Percentiles rank a stretch among this genome's conserved stretches.
Evolutionary conservation across 2,113 vertebrate species (phyloP).

Genomic region (Scomber colias): DNA sequence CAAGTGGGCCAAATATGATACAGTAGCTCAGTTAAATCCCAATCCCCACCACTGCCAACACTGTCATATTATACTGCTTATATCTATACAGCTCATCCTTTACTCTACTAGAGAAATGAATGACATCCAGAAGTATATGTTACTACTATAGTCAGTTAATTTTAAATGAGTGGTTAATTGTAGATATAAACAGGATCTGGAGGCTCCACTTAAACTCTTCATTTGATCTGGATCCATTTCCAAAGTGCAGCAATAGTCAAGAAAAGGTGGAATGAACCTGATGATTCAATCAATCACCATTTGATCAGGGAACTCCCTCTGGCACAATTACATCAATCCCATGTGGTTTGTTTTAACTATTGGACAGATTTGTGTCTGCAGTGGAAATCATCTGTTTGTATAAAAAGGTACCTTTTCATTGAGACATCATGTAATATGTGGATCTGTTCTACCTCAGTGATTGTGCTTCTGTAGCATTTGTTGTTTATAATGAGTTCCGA

Average conservation of each 20-base stretch:
- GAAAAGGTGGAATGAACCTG: slow-evolving; percentile 23
- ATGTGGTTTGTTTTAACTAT: slow-evolving; percentile 15
- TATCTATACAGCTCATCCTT: neutral
- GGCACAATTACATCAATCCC: neutral
- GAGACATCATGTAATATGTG: no score
- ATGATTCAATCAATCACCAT: slow-evolving; percentile 13
- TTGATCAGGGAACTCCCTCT: slow-evolving; percentile 33
- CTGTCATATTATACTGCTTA: slow-evolving; percentile 25
- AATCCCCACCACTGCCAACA: neutral
- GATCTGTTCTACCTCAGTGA: neutral
- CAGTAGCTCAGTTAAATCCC: slow-evolving; percentile 36
- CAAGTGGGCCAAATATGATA: slow-evolving; percentile 43
- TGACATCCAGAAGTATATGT: neutral
- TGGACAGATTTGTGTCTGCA: neutral
- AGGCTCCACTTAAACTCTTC: neutral
- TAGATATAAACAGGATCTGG: neutral
- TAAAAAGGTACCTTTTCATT: neutral
- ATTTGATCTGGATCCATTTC: neutral
- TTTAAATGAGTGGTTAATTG: neutral
- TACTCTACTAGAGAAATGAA: neutral
- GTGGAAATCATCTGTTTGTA: neutral
- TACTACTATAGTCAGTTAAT: neutral
- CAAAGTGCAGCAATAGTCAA: neutral
- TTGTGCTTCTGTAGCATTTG: neutral
- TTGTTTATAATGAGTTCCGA: slow-evolving; percentile 28